These are phyloP conservation scores for Aphidius ervi DNA, from an alignment of 1,140 invertebrate genomes.

Conservation along the genomic window DNA sequence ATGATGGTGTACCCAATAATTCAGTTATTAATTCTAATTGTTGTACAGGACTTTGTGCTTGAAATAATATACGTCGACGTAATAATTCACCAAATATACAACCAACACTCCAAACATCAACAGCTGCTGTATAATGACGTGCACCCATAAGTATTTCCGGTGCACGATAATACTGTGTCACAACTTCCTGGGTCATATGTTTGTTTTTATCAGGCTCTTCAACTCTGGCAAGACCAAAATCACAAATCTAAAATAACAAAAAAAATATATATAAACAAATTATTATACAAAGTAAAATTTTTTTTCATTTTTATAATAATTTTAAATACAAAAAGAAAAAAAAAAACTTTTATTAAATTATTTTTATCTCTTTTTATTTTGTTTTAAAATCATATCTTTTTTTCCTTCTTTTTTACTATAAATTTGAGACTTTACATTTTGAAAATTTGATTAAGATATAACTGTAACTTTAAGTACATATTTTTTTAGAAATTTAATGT, in stretches of 20 bases:
- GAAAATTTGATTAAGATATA: no score
- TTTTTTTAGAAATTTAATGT: no score
- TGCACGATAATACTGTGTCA: constrained; percentile 97
- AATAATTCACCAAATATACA: constrained; percentile 98
- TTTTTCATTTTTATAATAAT: no score
- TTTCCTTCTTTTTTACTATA: no score
- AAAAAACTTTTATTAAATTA: no score
- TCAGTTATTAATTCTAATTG: constrained; percentile 97
- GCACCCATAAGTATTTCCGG: constrained; percentile 98
- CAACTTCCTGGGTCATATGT: constrained; percentile 98
- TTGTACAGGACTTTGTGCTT: constrained; percentile 90
- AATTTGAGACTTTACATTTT: no score
- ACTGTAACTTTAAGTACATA: no score
- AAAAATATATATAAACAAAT: not conserved
- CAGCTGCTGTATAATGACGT: constrained; percentile 92
- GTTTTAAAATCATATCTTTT: no score
- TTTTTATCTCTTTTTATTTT: no score
- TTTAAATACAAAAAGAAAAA: no score
- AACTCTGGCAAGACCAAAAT: constrained; percentile 92
- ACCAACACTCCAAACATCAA: constrained; percentile 99
- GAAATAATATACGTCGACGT: constrained; percentile 92
- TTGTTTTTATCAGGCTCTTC: constrained; percentile 88
- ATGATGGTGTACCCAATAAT: constrained; percentile 90
- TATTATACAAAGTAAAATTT: not conserved
- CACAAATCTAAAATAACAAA: constrained; percentile 77